Conservation (phyloP, 2,113 vertebrate species). For the Ancistrus triradiatus region DNA sequence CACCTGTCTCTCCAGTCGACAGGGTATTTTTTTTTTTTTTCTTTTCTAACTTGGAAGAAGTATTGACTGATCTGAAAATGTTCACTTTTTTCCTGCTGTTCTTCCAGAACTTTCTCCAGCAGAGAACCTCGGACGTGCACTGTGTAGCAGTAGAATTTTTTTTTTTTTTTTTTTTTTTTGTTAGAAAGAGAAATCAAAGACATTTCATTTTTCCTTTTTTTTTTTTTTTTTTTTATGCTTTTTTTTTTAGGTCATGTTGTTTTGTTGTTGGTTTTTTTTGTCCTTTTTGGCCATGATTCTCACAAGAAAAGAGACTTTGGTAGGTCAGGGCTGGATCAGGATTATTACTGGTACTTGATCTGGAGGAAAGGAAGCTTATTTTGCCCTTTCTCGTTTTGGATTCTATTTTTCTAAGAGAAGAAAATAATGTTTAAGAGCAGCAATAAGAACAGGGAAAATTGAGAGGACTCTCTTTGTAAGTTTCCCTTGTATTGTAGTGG, state of each 20-base stretch:
- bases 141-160: constrained; percentile 39
- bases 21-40: too few species aligned
- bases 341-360: constrained; percentile 41
- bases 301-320: constrained; percentile 6
- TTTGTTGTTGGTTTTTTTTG: too few species aligned
- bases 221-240: constrained; percentile 2
- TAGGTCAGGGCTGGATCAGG: neutral
- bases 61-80: neutral
- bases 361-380: constrained; percentile 26
- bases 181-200: constrained; percentile 1
- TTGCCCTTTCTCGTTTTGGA: constrained; percentile 21
- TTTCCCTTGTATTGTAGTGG: too few species aligned
- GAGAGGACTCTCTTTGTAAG: neutral
- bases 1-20: neutral
- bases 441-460: constrained; percentile 1
- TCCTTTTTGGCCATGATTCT: constrained; percentile 1
- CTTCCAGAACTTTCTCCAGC: constrained; percentile 38
- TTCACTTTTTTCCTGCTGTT: constrained; percentile 22
- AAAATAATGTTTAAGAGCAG: constrained; percentile 4
- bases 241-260: constrained; percentile 2
- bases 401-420: constrained; percentile 43
- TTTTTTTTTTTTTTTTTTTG: constrained; percentile 16
- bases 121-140: constrained; percentile 5
- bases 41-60: too few species aligned
- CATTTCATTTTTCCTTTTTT: neutral